Conservation (phyloP, 2,797 vertebrate species). For the Phrynocephalus guinanensis region DNA sequence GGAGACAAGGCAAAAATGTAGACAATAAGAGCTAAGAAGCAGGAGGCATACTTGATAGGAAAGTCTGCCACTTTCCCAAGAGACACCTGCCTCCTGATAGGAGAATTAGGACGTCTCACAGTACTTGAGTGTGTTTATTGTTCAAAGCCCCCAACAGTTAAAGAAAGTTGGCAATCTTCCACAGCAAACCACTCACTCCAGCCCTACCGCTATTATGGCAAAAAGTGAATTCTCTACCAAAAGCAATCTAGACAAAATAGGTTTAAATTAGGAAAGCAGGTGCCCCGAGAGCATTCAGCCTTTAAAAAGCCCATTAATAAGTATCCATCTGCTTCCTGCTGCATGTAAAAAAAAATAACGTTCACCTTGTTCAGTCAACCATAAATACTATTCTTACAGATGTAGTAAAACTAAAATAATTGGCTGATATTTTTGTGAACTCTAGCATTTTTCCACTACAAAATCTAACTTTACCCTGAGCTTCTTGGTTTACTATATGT, state of each 20-base stretch:
- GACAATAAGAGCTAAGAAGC: background rate
- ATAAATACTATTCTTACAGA: slow-evolving; percentile 25
- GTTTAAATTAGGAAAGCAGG: slow-evolving; percentile 77
- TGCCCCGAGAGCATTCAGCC: slow-evolving; percentile 75
- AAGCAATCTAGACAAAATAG: slow-evolving; percentile 36
- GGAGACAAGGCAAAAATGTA: background rate
- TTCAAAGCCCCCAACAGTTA: background rate
- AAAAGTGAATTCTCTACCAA: slow-evolving; percentile 52
- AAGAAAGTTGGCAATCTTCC: background rate
- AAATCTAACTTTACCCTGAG: background rate
- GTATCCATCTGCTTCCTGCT: slow-evolving; percentile 83
- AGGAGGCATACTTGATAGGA: background rate
- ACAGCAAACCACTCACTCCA: slow-evolving; percentile 12
- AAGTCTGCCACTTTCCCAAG: background rate
- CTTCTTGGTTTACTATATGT: background rate
- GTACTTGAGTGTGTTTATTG: background rate
- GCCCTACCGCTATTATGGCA: slow-evolving; percentile 32
- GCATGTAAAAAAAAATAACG: slow-evolving; percentile 70
- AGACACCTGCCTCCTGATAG: background rate
- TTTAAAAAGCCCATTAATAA: slow-evolving; percentile 81
- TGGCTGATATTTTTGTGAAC: background rate
- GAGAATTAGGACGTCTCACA: background rate
- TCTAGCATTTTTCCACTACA: background rate
- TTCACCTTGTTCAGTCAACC: slow-evolving; percentile 77
- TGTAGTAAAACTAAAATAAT: background rate